These are phyloP conservation scores for Chionomys nivalis DNA, from an alignment of 2,113 vertebrate species.

Conservation along the genomic window DNA sequence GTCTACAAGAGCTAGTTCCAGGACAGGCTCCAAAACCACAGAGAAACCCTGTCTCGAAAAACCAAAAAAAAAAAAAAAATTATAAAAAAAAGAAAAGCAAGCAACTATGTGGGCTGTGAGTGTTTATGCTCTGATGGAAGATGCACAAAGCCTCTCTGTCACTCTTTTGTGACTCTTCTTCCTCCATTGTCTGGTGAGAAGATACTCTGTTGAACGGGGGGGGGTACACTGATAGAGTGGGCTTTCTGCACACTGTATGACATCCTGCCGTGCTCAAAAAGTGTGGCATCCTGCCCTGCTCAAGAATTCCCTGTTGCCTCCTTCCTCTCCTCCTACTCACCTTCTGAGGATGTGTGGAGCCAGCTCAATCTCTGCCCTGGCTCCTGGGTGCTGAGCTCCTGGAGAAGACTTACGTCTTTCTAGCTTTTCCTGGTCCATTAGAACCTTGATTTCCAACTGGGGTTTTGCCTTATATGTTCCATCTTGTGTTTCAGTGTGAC, in stretches of 20 bases:
- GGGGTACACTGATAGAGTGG: too few relatives aligned
- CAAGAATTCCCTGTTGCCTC: neutral
- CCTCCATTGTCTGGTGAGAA: neutral
- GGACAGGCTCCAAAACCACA: too few relatives aligned
- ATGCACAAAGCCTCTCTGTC: neutral
- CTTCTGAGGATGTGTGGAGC: neutral
- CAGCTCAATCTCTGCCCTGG: neutral
- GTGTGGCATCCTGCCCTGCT: neutral
- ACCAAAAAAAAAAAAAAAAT: too few relatives aligned
- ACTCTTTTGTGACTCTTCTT: rapidly evolving
- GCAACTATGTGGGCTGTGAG: rapidly evolving
- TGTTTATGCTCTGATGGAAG: neutral
- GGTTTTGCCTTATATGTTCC: neutral
- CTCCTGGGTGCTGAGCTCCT: rapidly evolving
- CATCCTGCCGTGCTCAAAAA: neutral
- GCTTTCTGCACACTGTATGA: neutral
- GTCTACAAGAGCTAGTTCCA: too few relatives aligned
- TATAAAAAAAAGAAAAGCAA: neutral
- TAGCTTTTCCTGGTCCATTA: neutral
- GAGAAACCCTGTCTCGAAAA: too few relatives aligned
- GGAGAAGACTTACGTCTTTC: rapidly evolving
- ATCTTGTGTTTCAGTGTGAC: rapidly evolving
- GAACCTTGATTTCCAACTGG: neutral
- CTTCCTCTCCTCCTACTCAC: neutral
- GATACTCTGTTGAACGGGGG: rapidly evolving